These are phyloP conservation scores for Nothoprocta pentlandii DNA, from an alignment of 2,113 vertebrate genomes.

Conservation along the genomic window DNA sequence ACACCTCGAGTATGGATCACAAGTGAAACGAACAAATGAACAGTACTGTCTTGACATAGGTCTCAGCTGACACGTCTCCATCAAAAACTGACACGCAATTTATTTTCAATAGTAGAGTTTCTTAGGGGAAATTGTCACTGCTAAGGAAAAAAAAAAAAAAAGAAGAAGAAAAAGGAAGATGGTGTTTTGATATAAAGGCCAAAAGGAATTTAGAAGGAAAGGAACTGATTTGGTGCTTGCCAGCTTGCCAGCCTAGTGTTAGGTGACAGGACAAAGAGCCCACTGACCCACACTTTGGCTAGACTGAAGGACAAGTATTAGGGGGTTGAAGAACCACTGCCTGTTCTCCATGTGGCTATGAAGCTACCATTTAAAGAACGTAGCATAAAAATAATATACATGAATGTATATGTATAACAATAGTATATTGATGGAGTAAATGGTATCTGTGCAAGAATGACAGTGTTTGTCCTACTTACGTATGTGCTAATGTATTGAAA, in stretches of 20 bases:
- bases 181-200: neutral
- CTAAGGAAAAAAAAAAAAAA: neutral
- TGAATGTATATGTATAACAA: neutral
- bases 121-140: neutral
- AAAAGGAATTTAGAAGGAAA: neutral
- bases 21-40: fast-evolving
- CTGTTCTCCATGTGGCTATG: neutral
- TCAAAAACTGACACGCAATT: neutral
- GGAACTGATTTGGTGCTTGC: neutral
- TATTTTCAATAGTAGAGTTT: neutral
- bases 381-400: no score
- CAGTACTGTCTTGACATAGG: neutral
- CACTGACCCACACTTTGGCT: neutral
- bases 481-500: neutral
- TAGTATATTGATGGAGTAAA: constrained; percentile 21
- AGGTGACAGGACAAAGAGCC: neutral
- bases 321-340: neutral
- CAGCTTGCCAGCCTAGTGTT: neutral
- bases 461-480: neutral
- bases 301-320: neutral
- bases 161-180: neutral
- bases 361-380: neutral
- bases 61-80: neutral
- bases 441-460: neutral
- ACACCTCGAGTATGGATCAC: neutral